Conservation (phyloP, 92 coral and sea anemone genomes). For the Epizoanthus scotinus region DNA sequence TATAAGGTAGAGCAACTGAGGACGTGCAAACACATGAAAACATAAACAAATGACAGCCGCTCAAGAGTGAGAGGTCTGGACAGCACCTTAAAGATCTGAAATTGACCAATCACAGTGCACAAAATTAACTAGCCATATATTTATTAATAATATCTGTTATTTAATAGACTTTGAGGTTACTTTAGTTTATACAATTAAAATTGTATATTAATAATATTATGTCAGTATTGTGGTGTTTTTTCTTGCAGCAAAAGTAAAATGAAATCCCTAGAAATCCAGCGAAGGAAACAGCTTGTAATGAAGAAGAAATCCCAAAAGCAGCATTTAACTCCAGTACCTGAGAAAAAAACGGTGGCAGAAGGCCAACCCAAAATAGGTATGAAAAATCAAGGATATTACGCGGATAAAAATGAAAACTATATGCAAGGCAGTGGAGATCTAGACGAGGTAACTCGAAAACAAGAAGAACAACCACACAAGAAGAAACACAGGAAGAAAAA, state of each 20-base stretch:
- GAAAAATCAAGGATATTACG: neutral
- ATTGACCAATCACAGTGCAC: too few relatives aligned
- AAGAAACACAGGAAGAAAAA: conserved; percentile 31
- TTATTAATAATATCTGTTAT: too few relatives aligned
- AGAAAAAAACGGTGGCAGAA: neutral
- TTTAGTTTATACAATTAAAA: neutral
- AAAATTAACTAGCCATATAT: too few relatives aligned
- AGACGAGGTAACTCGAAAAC: too few relatives aligned
- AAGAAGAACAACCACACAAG: neutral
- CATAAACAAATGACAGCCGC: too few relatives aligned
- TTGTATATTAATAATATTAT: too few relatives aligned
- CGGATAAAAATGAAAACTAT: neutral
- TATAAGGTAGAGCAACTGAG: too few relatives aligned
- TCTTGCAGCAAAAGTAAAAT: conserved; percentile 49
- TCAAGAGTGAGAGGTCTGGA: too few relatives aligned
- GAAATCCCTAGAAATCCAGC: conserved; percentile 23
- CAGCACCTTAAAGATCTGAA: too few relatives aligned
- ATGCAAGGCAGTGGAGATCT: neutral
- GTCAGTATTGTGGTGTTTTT: neutral
- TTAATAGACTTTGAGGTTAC: neutral
- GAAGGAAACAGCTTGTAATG: conserved; percentile 32
- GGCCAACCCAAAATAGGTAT: neutral
- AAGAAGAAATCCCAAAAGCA: conserved; percentile 23
- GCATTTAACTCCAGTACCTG: conserved; percentile 1
- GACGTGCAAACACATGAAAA: too few relatives aligned